Percentiles rank a stretch among this genome's conserved stretches.
Evolutionary conservation across 1,140 invertebrate genomes (phyloP).

Genomic region (Megalopta genalis): DNA sequence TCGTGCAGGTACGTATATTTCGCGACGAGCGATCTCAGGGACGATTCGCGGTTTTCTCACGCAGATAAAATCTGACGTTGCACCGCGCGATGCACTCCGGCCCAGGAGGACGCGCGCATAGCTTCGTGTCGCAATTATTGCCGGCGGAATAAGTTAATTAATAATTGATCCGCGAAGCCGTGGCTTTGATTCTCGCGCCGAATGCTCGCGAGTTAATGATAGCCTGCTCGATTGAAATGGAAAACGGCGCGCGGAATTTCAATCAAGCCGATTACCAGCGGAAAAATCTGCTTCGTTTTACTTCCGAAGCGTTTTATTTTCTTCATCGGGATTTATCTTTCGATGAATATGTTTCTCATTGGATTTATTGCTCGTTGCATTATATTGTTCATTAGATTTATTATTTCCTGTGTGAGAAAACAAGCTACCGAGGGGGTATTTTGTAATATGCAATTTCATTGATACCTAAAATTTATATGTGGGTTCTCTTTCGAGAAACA

Average conservation of each 20-base stretch:
- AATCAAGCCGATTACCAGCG: background rate
- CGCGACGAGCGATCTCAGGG: slow-evolving; percentile 7
- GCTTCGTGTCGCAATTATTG: slow-evolving; percentile 29
- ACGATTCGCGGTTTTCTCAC: slow-evolving; percentile 42
- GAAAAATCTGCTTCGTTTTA: background rate
- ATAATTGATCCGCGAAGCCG: slow-evolving; percentile 23
- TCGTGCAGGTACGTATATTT: slow-evolving; percentile 15
- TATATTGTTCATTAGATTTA: too few species aligned
- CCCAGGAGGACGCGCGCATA: background rate
- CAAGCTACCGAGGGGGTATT: too few species aligned
- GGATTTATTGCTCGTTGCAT: too few species aligned
- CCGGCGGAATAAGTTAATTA: slow-evolving; percentile 36
- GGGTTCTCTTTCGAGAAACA: too few species aligned
- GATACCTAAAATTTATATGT: too few species aligned
- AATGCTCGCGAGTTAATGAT: slow-evolving; percentile 16
- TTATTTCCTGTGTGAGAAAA: too few species aligned
- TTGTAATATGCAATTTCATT: too few species aligned
- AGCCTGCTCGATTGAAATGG: background rate
- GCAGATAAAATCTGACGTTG: slow-evolving; percentile 29
- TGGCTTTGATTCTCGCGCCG: background rate
- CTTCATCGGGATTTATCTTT: too few species aligned
- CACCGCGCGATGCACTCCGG: slow-evolving; percentile 4
- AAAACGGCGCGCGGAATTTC: background rate
- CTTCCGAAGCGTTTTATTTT: too few species aligned
- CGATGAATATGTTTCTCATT: too few species aligned